Conservation (phyloP, 2,888 invertebrate genomes). For the Eudemis profundana region DNA sequence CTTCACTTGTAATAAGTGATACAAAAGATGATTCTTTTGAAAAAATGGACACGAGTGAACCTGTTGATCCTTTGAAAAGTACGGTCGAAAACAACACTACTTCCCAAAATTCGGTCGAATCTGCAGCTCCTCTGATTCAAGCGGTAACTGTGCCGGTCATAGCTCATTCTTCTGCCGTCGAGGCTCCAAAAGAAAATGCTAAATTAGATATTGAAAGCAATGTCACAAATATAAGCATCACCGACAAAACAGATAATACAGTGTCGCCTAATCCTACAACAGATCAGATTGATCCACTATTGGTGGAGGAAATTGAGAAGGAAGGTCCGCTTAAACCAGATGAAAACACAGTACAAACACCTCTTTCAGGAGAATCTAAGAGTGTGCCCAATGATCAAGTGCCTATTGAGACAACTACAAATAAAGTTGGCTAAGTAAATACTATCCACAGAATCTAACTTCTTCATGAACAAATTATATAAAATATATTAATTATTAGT, state of each 20-base stretch:
- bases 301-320: not conserved
- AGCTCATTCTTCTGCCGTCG: slow-evolving; percentile 40
- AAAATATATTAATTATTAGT: slow-evolving; percentile 6
- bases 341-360: slow-evolving; percentile 38
- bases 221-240: slow-evolving; percentile 51
- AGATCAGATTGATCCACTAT: slow-evolving; percentile 1
- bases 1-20: slow-evolving; percentile 52
- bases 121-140: slow-evolving; percentile 42
- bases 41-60: slow-evolving; percentile 49
- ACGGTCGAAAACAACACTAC: slow-evolving; percentile 46
- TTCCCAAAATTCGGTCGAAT: slow-evolving; percentile 44
- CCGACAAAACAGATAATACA: slow-evolving; percentile 10
- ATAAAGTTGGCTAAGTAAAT: slow-evolving; percentile 41
- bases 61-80: slow-evolving; percentile 58
- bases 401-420: slow-evolving; percentile 28
- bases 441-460: not conserved
- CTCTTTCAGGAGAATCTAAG: slow-evolving; percentile 24
- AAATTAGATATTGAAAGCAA: slow-evolving; percentile 47
- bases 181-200: slow-evolving; percentile 43
- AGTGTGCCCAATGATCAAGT: slow-evolving; percentile 31
- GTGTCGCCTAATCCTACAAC: not conserved
- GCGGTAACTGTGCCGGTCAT: slow-evolving; percentile 45
- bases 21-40: slow-evolving; percentile 49
- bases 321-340: slow-evolving; percentile 7
- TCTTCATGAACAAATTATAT: slow-evolving; percentile 9